Conservation (phyloP, 2,888 invertebrate species). For the Acleris holmiana region DNA sequence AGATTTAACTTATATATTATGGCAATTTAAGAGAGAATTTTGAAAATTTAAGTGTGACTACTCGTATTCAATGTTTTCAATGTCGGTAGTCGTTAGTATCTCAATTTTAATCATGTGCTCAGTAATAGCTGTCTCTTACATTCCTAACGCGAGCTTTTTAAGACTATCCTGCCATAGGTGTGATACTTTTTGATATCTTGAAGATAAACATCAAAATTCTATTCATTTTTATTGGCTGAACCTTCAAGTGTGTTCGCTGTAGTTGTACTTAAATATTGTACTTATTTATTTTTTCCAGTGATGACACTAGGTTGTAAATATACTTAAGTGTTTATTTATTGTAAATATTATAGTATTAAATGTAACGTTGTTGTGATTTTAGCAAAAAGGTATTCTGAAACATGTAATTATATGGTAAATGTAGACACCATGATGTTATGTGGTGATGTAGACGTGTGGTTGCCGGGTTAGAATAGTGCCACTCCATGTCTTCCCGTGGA, state of each 20-base stretch:
- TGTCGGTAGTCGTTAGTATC: slow-evolving; percentile 37
- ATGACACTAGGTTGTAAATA: slow-evolving; percentile 72
- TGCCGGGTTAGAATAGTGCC: too few relatives aligned
- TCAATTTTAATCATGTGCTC: slow-evolving; percentile 35
- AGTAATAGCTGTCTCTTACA: slow-evolving; percentile 39
- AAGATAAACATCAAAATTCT: slow-evolving; percentile 36
- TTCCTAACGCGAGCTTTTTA: slow-evolving; percentile 44
- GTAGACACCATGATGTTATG: too few relatives aligned
- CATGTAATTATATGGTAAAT: slow-evolving; percentile 50
- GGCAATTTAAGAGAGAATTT: slow-evolving; percentile 41
- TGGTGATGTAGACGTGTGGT: too few relatives aligned
- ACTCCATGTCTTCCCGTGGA: too few relatives aligned
- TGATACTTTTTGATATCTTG: slow-evolving; percentile 43
- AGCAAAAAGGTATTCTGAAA: slow-evolving; percentile 54
- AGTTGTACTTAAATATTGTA: slow-evolving; percentile 45
- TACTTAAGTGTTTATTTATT: slow-evolving; percentile 67
- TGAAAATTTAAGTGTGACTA: slow-evolving; percentile 39
- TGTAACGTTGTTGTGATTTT: slow-evolving; percentile 75
- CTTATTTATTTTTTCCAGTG: slow-evolving; percentile 51
- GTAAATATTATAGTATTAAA: slow-evolving; percentile 66
- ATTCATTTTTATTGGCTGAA: slow-evolving; percentile 23
- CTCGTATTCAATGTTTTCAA: slow-evolving; percentile 39
- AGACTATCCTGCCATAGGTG: slow-evolving; percentile 45
- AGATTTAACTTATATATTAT: slow-evolving; percentile 32
- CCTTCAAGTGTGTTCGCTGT: slow-evolving; percentile 24